Percentiles rank a stretch among this genome's conserved stretches.
These are phyloP conservation scores for Tiphia femorata DNA, from an alignment of 2,888 invertebrate species.

Conservation along the genomic window DNA sequence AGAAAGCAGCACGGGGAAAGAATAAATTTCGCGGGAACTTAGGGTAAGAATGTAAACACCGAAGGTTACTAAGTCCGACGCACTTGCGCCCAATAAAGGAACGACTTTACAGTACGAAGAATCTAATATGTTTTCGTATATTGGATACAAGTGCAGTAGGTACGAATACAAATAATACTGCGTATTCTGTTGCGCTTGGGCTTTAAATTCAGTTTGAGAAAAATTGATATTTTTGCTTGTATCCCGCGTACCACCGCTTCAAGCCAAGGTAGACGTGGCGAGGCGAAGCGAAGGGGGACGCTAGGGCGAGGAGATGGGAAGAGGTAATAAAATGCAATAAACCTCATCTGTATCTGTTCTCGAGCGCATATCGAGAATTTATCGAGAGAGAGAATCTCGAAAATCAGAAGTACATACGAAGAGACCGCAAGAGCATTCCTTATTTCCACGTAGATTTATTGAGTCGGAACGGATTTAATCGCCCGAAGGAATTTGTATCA, in stretches of 20 bases:
- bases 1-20: constrained; percentile 18
- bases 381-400: constrained; percentile 19
- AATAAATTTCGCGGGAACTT: constrained; percentile 24
- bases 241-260: no score
- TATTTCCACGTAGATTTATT: no score
- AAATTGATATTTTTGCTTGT: constrained; percentile 41
- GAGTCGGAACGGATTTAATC: no score
- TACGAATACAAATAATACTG: constrained; percentile 40
- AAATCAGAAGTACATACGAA: constrained; percentile 11
- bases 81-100: constrained; percentile 47
- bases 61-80: constrained; percentile 44
- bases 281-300: no score
- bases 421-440: no score
- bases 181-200: constrained; percentile 7
- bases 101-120: constrained; percentile 35
- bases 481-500: no score
- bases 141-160: constrained; percentile 40
- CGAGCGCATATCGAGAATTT: constrained; percentile 16
- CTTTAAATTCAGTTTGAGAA: constrained; percentile 36
- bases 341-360: constrained; percentile 24
- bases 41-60: constrained; percentile 46
- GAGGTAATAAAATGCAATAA: constrained; percentile 37
- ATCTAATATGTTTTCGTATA: constrained; percentile 44
- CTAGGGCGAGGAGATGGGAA: constrained; percentile 11
- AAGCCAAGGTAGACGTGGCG: no score